These are phyloP conservation scores for Aramus guarauna DNA, from an alignment of 2,113 vertebrate species.

Conservation along the genomic window DNA sequence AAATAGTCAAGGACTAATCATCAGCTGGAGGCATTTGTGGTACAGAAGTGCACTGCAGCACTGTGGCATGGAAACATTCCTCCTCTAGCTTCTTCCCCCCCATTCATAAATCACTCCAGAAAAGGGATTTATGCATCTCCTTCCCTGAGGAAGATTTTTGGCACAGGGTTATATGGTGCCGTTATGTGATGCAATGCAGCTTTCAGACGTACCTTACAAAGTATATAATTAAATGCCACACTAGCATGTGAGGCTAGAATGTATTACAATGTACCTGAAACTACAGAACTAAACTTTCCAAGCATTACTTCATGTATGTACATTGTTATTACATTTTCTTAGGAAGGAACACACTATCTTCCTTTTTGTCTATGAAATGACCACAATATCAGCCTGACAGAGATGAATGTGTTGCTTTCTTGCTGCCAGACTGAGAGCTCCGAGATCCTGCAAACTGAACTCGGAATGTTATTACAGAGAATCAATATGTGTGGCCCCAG, in stretches of 20 bases:
- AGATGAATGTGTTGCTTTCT: constrained; percentile 62
- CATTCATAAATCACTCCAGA: not conserved
- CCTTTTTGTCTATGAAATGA: not conserved
- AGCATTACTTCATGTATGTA: not conserved
- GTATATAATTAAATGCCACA: not conserved
- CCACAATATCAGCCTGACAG: not conserved
- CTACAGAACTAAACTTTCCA: not conserved
- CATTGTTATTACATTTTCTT: not conserved
- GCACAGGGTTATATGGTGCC: not conserved
- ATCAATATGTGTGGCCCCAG: constrained; percentile 46
- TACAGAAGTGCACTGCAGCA: not conserved
- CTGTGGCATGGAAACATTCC: not conserved
- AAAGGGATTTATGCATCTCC: not conserved
- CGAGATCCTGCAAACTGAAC: constrained; percentile 23
- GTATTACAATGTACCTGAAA: not conserved
- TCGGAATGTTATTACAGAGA: constrained; percentile 69
- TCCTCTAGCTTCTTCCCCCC: not conserved
- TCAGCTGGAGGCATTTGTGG: not conserved
- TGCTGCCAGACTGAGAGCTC: constrained; percentile 50
- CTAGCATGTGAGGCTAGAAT: not conserved
- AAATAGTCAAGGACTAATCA: not conserved
- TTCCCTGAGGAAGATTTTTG: not conserved
- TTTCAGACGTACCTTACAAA: not conserved
- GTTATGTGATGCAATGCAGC: not conserved
- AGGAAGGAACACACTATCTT: not conserved